Evolutionary conservation across 2,797 vertebrate genomes (phyloP), one percentile per base, ranked within the genome.

Genomic region (Thaleichthys pacificus): DNA sequence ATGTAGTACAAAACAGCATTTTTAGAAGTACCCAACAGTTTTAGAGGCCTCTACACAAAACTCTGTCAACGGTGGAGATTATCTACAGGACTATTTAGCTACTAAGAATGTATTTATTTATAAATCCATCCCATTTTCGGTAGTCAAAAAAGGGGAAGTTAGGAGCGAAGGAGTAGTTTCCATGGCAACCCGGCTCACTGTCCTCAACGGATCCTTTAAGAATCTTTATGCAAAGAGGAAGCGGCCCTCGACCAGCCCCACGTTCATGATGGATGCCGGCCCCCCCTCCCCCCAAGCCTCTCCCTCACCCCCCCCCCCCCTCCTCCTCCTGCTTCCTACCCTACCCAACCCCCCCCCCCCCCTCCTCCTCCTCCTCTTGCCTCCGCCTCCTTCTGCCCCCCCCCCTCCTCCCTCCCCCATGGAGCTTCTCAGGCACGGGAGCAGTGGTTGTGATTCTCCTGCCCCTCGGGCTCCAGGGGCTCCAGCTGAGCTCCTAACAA

Each of bases 101-200:
- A 5, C 51, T 17, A 19, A 28, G 8, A 14, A 22, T 51, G 4
- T 19, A 26, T 35, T 64, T 64, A n/a, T 64, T 64, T 35, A 9
- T 35, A 21, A 28, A 12, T 47, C 0, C 17, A 22, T 24, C 58
- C 49, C 14, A n/a, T 32, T 68, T 22, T 57, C 38, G 9, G 51
- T 69, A 5, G 22, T 35, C 12, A 8, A 21, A 12, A 61, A 28
- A 60, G 73, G 56, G 15, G 7, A 69, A 68, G 32, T 74, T 57
- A 24, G 21, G 65, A 82, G 78, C 78, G 68, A 75, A 77, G 79
- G 74, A 78, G 81, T 68, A 83, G 90, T 93, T 91, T 89, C 89
- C 88, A 90, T 90, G 89, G 84, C 84, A 87, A 91, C 88, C 5
- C 69, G 81, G 79, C 80, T 83, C 77, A 86, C 86, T 85, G 24